Evolutionary conservation across 2,113 vertebrate genomes (phyloP), one percentile per base, ranked within the genome.

Genomic region (Dicerorhinus sumatrensis): DNA sequence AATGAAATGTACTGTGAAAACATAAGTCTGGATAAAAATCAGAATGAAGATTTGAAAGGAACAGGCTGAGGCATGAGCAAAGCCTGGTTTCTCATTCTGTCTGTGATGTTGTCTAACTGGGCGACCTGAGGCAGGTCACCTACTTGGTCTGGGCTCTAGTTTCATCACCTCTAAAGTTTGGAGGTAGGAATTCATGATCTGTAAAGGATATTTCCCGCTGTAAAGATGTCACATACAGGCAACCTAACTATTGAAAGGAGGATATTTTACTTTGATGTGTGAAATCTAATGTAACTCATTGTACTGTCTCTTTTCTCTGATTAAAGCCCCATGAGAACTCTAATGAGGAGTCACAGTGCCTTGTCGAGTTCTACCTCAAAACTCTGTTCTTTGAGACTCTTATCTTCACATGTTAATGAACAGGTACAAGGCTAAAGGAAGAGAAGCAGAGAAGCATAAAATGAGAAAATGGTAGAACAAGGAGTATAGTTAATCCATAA

Each of bases 391-490:
- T 58, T 76, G 27, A 73, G 81, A 54, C 31, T 91, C 42, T 95
- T 92, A 70, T 94, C 82, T 93, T 91, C 31, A n/a, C 39, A 10
- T 80, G 70, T 39, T 97, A 83, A 96, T 86, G 96, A 91, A 58
- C 27, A 97, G 88, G 94, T 54, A 70, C 29, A 46, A 76, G 46
- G 29, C 63, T 69, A 51, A 73, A 79, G 42, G 69, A 89, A 84
- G 89, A 84, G 92, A 91, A 58, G 23, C 79, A 84, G 12, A 5
- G 89, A 96, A 72, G 89, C 92, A 92, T 93, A 72, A 95, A 95
- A 97, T 67, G 90, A 96, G 97, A 83, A 93, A 80, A 88, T 36
- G 46, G 86, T 67, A 96, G 62, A 82, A 95, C 39, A 80, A 56
- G 25, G 29, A 76, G 42, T 62, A 48, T 63, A 39, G 69, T 75